Evolutionary conservation across 2,113 vertebrate species (phyloP).

Genomic region (Chionomys nivalis): DNA sequence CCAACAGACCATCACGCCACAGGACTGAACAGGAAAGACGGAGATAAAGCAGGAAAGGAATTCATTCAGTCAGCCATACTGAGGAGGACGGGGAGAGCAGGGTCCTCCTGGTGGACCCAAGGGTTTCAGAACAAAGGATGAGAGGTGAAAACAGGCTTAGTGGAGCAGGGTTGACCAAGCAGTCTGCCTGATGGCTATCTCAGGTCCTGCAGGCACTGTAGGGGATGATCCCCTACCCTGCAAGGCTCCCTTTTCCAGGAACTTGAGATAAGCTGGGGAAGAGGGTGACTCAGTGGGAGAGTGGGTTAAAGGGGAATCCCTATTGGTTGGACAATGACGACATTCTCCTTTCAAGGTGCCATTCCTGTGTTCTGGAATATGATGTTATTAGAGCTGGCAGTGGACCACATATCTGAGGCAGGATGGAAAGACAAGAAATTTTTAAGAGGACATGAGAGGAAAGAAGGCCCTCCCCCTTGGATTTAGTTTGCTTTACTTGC

Average conservation of each 20-base stretch:
- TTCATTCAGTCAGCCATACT: neutral
- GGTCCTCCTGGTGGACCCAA: no score
- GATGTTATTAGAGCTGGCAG: neutral
- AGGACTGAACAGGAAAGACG: neutral
- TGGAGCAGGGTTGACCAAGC: neutral
- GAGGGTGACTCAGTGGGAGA: neutral
- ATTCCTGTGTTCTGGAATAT: neutral
- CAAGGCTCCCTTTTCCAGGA: neutral
- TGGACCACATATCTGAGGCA: neutral
- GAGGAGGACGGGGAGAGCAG: neutral
- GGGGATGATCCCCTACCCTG: neutral
- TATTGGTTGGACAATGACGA: accelerated
- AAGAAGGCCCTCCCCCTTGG: neutral
- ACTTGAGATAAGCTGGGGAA: neutral
- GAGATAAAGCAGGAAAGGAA: neutral
- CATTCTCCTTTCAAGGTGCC: neutral
- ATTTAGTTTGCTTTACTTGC: neutral
- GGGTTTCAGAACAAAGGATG: neutral
- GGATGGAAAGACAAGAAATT: neutral
- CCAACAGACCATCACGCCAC: neutral
- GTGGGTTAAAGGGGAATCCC: neutral
- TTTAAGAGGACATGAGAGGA: neutral
- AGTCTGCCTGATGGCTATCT: neutral
- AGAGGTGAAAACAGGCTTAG: neutral
- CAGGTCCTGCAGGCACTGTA: neutral